A percentile compares a stretch with the other conserved stretches of the same genome.
Evolutionary conservation across 2,797 vertebrate genomes (phyloP).

Genomic region (Intellagama lesueurii): DNA sequence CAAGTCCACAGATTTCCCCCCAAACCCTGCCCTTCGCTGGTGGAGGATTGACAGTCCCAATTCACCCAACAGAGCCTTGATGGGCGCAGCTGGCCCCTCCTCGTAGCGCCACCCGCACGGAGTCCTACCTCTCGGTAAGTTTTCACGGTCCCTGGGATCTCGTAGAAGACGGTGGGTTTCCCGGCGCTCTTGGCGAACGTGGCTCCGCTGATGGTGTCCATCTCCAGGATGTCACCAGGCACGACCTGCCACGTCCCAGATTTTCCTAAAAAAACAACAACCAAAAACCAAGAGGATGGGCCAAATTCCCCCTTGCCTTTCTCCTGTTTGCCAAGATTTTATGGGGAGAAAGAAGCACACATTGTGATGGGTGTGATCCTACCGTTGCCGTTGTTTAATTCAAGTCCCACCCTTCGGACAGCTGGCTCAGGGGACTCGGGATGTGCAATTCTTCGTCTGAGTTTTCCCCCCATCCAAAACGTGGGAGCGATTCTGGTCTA

Average conservation of each 20-base stretch:
- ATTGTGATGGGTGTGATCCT: neutral
- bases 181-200: constrained; percentile 70
- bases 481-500: neutral
- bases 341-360: neutral
- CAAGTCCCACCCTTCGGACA: neutral
- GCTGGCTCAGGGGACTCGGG: neutral
- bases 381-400: neutral
- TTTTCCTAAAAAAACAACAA: constrained; percentile 63
- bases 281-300: neutral
- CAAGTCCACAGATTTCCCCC: no score
- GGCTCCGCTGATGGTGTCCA: constrained; percentile 67
- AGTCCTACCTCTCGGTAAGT: constrained; percentile 75
- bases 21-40: no score
- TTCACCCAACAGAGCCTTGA: no score
- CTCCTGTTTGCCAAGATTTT: neutral
- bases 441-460: no score
- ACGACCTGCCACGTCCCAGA: constrained; percentile 71
- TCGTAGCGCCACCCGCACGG: fast-evolving
- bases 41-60: no score
- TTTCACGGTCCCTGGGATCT: constrained; percentile 73
- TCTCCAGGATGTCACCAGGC: constrained; percentile 56
- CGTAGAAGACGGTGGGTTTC: constrained; percentile 69
- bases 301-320: neutral
- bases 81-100: no score
- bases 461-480: neutral